Base-by-base conservation (phyloP, 2,113 vertebrate genomes). In the Rousettus leschenaultii region DNA sequence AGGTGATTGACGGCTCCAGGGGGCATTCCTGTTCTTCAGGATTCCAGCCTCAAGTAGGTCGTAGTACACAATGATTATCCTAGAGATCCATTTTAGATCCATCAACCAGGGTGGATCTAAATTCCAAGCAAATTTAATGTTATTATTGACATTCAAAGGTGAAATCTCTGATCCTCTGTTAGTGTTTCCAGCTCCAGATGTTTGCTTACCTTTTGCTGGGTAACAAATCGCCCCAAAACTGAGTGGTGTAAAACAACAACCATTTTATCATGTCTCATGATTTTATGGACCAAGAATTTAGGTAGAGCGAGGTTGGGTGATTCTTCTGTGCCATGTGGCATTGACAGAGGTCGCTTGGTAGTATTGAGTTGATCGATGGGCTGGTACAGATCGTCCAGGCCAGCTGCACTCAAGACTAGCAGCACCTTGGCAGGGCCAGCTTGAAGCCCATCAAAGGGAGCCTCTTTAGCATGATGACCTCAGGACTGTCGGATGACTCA, bases 11-110 rank as follows among this genome's bases (percentile, higher is more conserved):
- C 16, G 0, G 48, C 13, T 13, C 10, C 7, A 12, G 10, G 33
- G 28, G 0, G 26, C 16, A 33, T 24, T 33, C 35, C 0, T 45
- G 3, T 16, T n/a, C 53, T 57, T 71, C 6, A 16, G 0, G 35
- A 12, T 6, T 30, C 77, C 55, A 40, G 79, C 68, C 78, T 70
- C 30, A 18, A 43, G 53, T 16, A 22, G 9, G 18, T 24, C 6
- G 77, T 10, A 4, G n/a, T 12, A 4, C 38, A 6, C 43, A n/a
- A 48, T 30, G 15, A 18, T 73, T 4, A 16, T n/a, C 71, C 70
- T 40, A 4, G 51, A 86, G 38, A 18, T 22, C n/a, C 21, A 12
- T 19, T 16, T 74, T 22, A 26, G 22, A 26, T 10, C 77, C 7
- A 0, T 7, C 16, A 9, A 26, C 30, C 30, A 61, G 35, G 68